Conservation (phyloP, 2,797 vertebrate genomes). For the Premnoplex brunnescens region DNA sequence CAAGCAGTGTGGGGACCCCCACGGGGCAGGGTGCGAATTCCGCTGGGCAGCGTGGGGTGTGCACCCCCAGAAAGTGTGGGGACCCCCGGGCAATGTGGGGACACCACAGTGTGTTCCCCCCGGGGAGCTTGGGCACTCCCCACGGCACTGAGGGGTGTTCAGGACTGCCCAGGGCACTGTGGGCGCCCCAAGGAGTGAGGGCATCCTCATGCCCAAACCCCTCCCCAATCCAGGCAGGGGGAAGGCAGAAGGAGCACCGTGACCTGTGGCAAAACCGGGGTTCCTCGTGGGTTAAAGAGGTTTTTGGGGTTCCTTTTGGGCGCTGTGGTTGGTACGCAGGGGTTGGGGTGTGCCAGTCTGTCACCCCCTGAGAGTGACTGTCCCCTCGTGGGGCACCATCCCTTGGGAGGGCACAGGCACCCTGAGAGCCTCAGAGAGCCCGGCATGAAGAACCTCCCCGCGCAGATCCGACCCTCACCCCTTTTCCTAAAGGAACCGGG, state of each 20-base stretch:
- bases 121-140: background rate
- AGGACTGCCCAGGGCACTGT: background rate
- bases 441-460: rapidly evolving
- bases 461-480: background rate
- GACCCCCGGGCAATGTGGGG: too few species aligned
- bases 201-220: background rate
- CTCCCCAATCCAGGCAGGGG: rapidly evolving
- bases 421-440: rapidly evolving
- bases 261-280: rapidly evolving
- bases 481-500: too few species aligned
- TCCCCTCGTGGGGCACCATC: background rate
- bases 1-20: too few species aligned
- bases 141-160: background rate
- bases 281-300: rapidly evolving
- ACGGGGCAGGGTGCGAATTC: too few species aligned
- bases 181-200: background rate
- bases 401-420: background rate
- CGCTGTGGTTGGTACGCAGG: background rate
- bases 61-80: too few species aligned
- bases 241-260: rapidly evolving
- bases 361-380: rapidly evolving
- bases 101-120: background rate
- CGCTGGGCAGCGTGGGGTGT: too few species aligned
- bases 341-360: background rate
- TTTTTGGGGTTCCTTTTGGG: background rate